These are phyloP conservation scores for Myotis myotis DNA, from an alignment of 2,797 vertebrate genomes.

Conservation along the genomic window DNA sequence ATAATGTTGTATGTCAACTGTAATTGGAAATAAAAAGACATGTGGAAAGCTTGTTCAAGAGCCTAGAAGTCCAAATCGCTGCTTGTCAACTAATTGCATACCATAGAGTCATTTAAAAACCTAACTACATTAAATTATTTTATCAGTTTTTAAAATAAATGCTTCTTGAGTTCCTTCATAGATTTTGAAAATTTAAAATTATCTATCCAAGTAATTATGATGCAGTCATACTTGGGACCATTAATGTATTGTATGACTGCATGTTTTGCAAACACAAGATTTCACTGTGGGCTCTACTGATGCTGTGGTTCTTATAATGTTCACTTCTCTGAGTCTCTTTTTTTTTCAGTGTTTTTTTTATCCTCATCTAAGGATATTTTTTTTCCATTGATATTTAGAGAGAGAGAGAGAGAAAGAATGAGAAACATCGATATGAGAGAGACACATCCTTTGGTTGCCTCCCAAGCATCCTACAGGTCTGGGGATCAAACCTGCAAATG, in stretches of 20 bases:
- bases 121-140: neutral
- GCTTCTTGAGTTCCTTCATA: neutral
- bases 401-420: too few species aligned
- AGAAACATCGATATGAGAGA: too few species aligned
- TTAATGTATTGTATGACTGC: accelerated
- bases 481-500: too few species aligned
- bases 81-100: neutral
- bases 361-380: too few species aligned
- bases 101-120: neutral
- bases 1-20: neutral
- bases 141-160: neutral
- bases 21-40: neutral
- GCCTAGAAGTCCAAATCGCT: neutral
- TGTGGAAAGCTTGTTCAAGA: neutral
- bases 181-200: neutral
- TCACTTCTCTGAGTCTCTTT: neutral
- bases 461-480: too few species aligned
- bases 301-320: neutral
- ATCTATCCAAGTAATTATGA: neutral
- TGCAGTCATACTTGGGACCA: neutral
- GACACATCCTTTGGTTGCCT: too few species aligned
- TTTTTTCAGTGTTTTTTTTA: too few species aligned
- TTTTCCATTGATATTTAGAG: too few species aligned
- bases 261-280: neutral
- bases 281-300: neutral